Percentiles rank a stretch among this genome's conserved stretches.
Conservation (phyloP, 2,888 invertebrate genomes). For the Ariolimax columbianus region DNA sequence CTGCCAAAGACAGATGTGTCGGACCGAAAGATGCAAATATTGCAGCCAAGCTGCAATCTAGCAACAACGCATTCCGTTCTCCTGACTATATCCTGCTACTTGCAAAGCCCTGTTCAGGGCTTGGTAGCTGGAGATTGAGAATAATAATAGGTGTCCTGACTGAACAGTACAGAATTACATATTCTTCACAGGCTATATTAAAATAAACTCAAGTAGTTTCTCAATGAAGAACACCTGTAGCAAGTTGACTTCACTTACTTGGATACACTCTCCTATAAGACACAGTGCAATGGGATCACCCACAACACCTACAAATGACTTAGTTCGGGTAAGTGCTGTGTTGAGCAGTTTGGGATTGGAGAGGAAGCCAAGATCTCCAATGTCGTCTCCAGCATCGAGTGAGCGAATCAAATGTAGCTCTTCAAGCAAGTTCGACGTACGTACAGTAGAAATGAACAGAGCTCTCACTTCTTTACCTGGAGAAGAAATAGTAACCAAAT, state of each 20-base stretch:
- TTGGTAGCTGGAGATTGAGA: no score
- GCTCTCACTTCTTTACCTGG: conserved; percentile 76
- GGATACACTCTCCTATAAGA: conserved; percentile 73
- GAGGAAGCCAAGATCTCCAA: conserved; percentile 74
- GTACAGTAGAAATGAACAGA: conserved; percentile 74
- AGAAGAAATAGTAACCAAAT: neutral
- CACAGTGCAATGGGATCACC: conserved; percentile 75
- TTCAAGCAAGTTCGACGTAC: conserved; percentile 67
- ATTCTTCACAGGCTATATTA: no score
- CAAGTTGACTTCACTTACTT: conserved; percentile 41
- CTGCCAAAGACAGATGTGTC: no score
- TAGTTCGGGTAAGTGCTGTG: conserved; percentile 76
- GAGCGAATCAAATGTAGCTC: conserved; percentile 53
- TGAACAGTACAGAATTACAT: no score
- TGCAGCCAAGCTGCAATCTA: no score
- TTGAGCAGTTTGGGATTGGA: conserved; percentile 75
- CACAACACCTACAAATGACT: conserved; percentile 73
- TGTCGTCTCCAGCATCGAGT: conserved; percentile 59
- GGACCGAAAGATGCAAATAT: no score
- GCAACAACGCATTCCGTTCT: no score
- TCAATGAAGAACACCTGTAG: no score
- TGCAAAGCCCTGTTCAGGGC: no score
- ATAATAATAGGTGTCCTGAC: no score
- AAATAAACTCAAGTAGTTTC: no score
- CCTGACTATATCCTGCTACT: no score